Percentiles rank a stretch among this genome's conserved stretches.
These are phyloP conservation scores for Apamea sordens DNA, from an alignment of 2,888 invertebrate genomes.

Conservation along the genomic window DNA sequence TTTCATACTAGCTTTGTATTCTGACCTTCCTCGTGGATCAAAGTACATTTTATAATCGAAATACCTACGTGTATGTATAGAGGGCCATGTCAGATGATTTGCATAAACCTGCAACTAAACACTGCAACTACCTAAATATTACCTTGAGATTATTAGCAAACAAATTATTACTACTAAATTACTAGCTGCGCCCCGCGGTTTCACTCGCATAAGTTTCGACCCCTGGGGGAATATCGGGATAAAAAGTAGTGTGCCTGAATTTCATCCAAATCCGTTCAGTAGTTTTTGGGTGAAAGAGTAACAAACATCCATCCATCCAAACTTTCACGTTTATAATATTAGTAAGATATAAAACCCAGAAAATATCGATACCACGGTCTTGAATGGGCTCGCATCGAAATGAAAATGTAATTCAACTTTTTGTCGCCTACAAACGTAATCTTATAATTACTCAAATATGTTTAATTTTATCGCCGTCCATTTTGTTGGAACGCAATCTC, in stretches of 20 bases:
- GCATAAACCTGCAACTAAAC: slow-evolving; percentile 12
- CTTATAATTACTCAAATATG: slow-evolving; percentile 18
- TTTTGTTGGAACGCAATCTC: slow-evolving; percentile 38
- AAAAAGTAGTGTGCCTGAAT: too few species aligned
- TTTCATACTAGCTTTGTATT: slow-evolving; percentile 1
- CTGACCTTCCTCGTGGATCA: slow-evolving; percentile 34
- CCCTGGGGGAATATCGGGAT: too few species aligned
- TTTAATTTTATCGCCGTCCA: slow-evolving; percentile 23
- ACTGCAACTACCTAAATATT: slow-evolving; percentile 21
- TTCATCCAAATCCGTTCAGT: too few species aligned
- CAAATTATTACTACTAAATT: background rate
- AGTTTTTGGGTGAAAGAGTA: too few species aligned
- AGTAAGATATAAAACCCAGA: background rate
- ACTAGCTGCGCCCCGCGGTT: too few species aligned
- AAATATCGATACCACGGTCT: background rate
- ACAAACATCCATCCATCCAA: too few species aligned
- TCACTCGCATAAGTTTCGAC: too few species aligned
- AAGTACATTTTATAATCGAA: slow-evolving; percentile 36
- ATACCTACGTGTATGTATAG: slow-evolving; percentile 18
- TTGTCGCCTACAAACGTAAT: background rate
- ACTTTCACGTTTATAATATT: too few species aligned
- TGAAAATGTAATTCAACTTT: background rate
- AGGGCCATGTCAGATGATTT: slow-evolving; percentile 17
- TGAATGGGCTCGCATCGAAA: background rate
- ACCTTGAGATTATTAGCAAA: slow-evolving; percentile 16